A percentile compares a stretch with the other conserved stretches of the same genome.
Conservation (phyloP, 2,113 vertebrate genomes). For the Poicephalus gulielmi region DNA sequence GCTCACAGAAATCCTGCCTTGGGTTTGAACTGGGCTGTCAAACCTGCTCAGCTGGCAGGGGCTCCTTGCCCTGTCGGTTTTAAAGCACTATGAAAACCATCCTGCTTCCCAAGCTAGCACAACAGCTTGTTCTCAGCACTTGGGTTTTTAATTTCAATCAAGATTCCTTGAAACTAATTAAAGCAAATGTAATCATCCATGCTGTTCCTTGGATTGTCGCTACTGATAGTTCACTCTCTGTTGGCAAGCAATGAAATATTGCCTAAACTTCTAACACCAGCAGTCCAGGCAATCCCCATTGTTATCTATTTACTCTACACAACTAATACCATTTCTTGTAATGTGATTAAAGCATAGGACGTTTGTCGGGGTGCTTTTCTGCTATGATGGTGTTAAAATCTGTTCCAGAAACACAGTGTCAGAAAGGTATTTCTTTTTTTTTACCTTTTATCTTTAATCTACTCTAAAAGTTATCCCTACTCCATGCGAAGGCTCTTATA, state of each 20-base stretch:
- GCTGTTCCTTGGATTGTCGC: background rate
- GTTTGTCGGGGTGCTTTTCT: background rate
- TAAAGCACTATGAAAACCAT: background rate
- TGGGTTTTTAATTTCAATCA: conserved; percentile 9
- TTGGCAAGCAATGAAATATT: background rate
- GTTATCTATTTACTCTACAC: background rate
- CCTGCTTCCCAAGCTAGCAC: background rate
- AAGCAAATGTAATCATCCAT: background rate
- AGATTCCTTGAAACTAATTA: conserved; percentile 31
- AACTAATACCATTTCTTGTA: background rate
- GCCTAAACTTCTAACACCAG: background rate
- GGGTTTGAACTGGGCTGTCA: background rate
- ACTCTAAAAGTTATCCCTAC: background rate
- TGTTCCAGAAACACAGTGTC: background rate
- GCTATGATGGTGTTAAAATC: background rate
- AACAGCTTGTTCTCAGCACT: background rate
- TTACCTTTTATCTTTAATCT: background rate
- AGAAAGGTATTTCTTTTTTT: background rate
- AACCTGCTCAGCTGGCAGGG: background rate
- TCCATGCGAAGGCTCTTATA: background rate
- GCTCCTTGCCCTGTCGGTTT: background rate
- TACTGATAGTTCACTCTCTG: background rate
- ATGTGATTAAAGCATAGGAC: background rate
- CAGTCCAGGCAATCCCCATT: background rate
- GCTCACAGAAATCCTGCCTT: background rate